Percentiles rank a stretch among this genome's conserved stretches.
These are phyloP conservation scores for Heteromormyrus szaboi DNA, from an alignment of 2,797 vertebrate species.

Conservation along the genomic window DNA sequence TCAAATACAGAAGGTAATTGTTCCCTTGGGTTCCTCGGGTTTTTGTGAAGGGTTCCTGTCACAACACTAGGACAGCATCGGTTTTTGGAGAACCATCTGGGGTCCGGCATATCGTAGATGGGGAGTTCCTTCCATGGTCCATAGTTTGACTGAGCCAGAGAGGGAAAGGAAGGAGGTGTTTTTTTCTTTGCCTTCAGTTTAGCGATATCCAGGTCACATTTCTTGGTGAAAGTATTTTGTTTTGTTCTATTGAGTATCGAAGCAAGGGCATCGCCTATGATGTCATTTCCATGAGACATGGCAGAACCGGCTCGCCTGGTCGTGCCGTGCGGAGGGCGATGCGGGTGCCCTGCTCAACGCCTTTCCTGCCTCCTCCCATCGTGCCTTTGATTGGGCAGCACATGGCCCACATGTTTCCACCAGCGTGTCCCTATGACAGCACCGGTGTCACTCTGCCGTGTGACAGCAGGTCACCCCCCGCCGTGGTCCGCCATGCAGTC, in stretches of 20 bases:
- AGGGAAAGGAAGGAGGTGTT: background rate
- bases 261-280: background rate
- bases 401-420: background rate
- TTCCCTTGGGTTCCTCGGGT: background rate
- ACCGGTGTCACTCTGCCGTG: background rate
- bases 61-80: background rate
- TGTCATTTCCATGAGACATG: constrained; percentile 23
- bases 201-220: background rate
- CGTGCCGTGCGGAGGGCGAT: background rate
- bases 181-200: background rate
- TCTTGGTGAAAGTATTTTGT: background rate
- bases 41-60: background rate
- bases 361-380: constrained; percentile 11
- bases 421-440: background rate
- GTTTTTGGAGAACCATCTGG: background rate
- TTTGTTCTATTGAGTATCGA: background rate
- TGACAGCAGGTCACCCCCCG: background rate
- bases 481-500: background rate
- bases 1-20: background rate
- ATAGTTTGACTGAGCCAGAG: background rate
- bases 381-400: background rate
- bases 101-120: background rate
- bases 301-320: constrained; percentile 48
- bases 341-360: background rate
- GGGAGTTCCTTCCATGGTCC: background rate